A percentile compares a stretch with the other conserved stretches of the same genome.
Conservation (phyloP, 1,140 invertebrate species). For the Kradibia gibbosae region DNA sequence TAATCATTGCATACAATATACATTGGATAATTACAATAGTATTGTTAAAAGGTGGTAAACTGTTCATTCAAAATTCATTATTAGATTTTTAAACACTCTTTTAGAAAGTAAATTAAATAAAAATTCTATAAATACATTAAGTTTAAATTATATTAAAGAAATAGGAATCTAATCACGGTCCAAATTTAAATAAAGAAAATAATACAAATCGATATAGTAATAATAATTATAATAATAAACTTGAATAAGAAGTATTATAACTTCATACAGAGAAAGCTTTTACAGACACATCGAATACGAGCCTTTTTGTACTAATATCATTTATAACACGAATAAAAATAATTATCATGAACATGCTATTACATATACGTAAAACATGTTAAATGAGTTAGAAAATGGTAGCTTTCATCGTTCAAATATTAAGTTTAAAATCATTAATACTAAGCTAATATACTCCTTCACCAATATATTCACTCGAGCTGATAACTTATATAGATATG, state of each 20-base stretch:
- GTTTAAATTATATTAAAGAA: not conserved
- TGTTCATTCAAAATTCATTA: not conserved
- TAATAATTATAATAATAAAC: not conserved
- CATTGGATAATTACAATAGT: not conserved
- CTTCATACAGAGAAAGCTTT: not conserved
- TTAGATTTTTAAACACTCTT: not conserved
- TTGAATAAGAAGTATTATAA: not conserved
- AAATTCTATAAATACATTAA: not conserved
- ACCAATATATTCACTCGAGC: not conserved
- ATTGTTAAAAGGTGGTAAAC: not conserved
- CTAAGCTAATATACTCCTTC: not conserved
- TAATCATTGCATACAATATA: not conserved
- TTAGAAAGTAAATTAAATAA: not conserved
- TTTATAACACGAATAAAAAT: too few species aligned
- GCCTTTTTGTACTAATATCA: too few species aligned
- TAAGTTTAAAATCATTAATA: not conserved
- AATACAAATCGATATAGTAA: not conserved
- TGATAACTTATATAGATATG: conserved; percentile 10
- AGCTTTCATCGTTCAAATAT: not conserved
- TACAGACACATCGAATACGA: too few species aligned
- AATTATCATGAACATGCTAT: too few species aligned
- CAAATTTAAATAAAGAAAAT: not conserved
- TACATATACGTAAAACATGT: not conserved
- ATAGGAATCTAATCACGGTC: not conserved
- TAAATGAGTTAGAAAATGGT: not conserved